A percentile compares a stretch with the other conserved stretches of the same genome.
phyloP scores from a whole-genome alignment of 2,797 vertebrate species.

The Eulemur coronatus region DNA sequence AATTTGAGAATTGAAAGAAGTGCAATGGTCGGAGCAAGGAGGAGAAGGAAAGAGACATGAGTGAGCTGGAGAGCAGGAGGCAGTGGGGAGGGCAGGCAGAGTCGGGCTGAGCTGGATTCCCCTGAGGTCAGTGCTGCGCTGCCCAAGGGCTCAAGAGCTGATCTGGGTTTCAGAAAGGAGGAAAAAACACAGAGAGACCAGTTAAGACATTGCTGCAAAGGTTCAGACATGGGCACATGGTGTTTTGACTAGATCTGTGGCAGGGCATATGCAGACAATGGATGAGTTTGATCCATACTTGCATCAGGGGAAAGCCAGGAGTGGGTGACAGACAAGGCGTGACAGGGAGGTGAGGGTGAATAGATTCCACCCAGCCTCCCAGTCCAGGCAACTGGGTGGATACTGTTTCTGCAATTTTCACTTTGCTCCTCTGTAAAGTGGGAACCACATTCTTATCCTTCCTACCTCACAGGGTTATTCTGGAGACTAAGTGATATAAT shows the following conservation, averaged over 20 bases:
- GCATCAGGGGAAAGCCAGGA: neutral
- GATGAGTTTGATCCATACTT: neutral
- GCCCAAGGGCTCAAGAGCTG: too few relatives aligned
- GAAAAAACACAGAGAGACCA: neutral
- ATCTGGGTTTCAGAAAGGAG: neutral
- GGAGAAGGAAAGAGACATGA: neutral
- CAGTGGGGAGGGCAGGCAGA: too few relatives aligned
- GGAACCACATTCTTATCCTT: neutral
- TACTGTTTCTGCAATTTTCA: neutral
- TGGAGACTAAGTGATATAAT: neutral
- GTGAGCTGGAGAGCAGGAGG: neutral
- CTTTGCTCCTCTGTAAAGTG: neutral
- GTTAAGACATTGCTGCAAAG: neutral
- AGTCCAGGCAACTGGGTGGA: neutral
- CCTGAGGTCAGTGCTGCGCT: rapidly evolving
- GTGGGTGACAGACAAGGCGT: too few relatives aligned
- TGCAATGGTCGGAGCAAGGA: neutral
- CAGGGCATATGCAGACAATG: neutral
- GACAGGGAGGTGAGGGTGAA: neutral
- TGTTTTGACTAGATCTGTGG: neutral
- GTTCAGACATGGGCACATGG: neutral
- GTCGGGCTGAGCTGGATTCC: neutral
- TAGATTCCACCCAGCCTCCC: neutral
- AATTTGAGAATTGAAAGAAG: neutral
- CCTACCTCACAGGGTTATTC: neutral